Percentiles rank a stretch among this genome's conserved stretches.
Evolutionary conservation across 2,113 vertebrate genomes (phyloP).

Genomic region (Tupaia chinensis): DNA sequence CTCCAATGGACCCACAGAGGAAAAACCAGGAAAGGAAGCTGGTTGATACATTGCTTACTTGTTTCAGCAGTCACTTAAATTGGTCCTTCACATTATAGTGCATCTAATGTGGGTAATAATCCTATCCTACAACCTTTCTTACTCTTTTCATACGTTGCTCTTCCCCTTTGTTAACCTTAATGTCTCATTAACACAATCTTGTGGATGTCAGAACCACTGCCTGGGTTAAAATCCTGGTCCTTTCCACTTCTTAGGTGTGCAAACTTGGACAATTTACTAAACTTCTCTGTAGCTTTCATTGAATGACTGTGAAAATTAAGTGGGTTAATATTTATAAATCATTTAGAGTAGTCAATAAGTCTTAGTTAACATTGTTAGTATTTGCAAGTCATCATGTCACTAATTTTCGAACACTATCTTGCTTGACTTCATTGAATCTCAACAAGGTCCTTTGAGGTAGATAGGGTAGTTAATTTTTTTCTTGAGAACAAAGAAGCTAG

Average conservation of each 20-base stretch:
- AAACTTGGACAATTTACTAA: not conserved
- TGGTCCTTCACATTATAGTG: not conserved
- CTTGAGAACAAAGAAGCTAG: not conserved
- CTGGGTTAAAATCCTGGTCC: not conserved
- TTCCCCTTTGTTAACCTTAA: not conserved
- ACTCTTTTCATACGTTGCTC: not conserved
- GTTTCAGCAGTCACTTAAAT: not conserved
- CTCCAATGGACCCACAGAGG: not conserved
- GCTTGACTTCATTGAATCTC: not conserved
- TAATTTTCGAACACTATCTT: not conserved
- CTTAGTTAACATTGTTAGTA: not conserved
- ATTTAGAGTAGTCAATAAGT: not conserved
- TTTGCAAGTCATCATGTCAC: not conserved
- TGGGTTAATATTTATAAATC: not conserved
- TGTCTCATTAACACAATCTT: not conserved
- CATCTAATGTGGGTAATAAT: not conserved
- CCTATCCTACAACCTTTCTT: not conserved
- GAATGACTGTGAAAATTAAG: not conserved
- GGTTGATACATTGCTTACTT: not conserved
- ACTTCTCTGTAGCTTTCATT: not conserved
- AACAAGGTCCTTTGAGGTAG: not conserved
- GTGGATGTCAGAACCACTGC: not conserved
- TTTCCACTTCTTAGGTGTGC: not conserved
- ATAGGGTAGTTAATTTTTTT: not conserved
- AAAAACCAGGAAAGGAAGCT: not conserved